These are phyloP conservation scores for Tanytarsus gracilentus DNA, from an alignment of 2,888 invertebrate species.

Conservation along the genomic window DNA sequence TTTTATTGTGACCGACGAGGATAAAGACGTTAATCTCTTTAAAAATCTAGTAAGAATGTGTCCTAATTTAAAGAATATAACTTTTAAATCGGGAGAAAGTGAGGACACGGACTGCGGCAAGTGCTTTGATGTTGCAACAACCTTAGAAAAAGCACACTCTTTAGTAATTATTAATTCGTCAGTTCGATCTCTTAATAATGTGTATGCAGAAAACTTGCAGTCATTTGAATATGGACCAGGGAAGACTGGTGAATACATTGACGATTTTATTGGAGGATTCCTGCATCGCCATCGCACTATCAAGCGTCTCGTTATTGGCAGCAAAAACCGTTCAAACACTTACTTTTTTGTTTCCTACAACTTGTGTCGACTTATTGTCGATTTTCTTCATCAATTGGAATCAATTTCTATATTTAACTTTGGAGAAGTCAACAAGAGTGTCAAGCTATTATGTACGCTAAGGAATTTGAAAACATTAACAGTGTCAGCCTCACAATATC, in stretches of 20 bases:
- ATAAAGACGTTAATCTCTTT: background rate
- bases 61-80: constrained; percentile 3
- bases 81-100: constrained; percentile 8
- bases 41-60: constrained; percentile 1
- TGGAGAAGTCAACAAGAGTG: constrained; percentile 20
- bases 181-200: constrained; percentile 3
- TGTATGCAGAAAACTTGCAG: background rate
- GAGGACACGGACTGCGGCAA: constrained; percentile 5
- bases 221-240: constrained; percentile 7
- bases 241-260: constrained; percentile 8
- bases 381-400: constrained; percentile 16
- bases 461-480: constrained; percentile 2
- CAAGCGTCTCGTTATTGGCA: constrained; percentile 4
- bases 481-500: constrained; percentile 2
- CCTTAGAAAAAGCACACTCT: background rate
- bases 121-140: constrained; percentile 14
- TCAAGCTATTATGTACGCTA: constrained; percentile 5
- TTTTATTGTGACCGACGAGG: constrained; percentile 5
- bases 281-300: constrained; percentile 15
- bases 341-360: constrained; percentile 23
- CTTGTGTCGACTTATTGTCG: constrained; percentile 9
- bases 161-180: background rate
- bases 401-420: constrained; percentile 17
- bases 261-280: constrained; percentile 19
- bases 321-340: background rate